phyloP scores from a whole-genome alignment of 2,113 vertebrate species.

The Eulemur rufifrons region DNA sequence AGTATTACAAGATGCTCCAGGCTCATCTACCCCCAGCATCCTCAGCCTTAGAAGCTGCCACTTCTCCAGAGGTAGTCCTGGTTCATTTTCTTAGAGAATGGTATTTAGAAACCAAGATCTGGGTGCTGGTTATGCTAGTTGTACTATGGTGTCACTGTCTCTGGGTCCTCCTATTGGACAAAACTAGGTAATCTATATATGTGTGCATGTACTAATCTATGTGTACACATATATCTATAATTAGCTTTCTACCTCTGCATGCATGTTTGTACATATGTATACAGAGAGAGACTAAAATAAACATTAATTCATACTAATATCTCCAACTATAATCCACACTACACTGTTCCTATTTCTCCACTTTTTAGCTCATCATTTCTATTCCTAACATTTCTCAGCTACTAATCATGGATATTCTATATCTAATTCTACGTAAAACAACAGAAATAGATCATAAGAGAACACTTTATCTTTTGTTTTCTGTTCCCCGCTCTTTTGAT shows the following conservation, averaged over 20 bases:
- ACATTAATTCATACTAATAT: not conserved
- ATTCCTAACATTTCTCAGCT: not conserved
- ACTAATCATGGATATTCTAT: not conserved
- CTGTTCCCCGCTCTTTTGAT: not conserved
- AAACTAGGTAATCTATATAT: fast-evolving
- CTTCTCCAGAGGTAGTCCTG: no score
- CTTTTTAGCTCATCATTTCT: not conserved
- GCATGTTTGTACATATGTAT: no score
- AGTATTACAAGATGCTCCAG: no score
- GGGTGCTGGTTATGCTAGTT: no score
- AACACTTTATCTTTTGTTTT: not conserved
- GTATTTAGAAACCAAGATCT: no score
- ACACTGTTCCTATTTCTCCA: not conserved
- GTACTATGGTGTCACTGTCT: not conserved
- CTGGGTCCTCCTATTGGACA: not conserved
- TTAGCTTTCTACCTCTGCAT: not conserved
- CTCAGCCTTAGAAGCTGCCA: no score
- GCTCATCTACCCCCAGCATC: no score
- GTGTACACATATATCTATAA: not conserved
- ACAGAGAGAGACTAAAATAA: not conserved
- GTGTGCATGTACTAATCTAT: not conserved
- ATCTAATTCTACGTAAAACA: not conserved
- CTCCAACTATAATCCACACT: not conserved
- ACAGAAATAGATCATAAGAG: not conserved
- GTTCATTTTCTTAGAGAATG: no score